Base-by-base conservation (phyloP, 2,888 invertebrate species). In the Mallateleia sp. region DNA sequence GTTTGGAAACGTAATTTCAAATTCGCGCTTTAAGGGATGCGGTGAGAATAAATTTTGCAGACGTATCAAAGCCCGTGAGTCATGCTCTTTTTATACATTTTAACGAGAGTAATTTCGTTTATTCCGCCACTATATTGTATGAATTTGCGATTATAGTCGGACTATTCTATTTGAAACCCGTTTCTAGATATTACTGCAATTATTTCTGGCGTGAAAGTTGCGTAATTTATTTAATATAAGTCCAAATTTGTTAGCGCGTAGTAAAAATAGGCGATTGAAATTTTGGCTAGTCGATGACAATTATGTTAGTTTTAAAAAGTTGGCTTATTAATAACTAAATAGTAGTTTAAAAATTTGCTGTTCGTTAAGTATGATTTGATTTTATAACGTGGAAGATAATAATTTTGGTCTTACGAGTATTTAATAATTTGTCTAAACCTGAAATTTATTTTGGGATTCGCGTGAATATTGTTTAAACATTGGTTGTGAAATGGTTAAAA, bases 51-150 rank as follows among this genome's bases (percentile, higher is more conserved):
- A 72, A 45, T 81, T 74, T 66, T 81, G 56, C 66, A n/a, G 24
- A 56, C 58, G 58, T 74, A 81, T 69, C 64, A 22, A 79, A 64
- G 50, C 50, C 11, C 28, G 45, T 77, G 83, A 83, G 77, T 78
- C 84, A 84, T 42, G 22, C 2, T 62, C 84, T 84, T 71, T 78
- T 78, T 58, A 84, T 84, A 84, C 58, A 78, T 52, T 71, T 77
- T 71, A 71, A 77, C 71, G 77, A 83, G 71, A 45, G 71, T 62
- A 83, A 83, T 71, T 84, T 66, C 66, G 78, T 38, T 75, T 69
- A 56, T 83, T 77, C 38, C 20, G 24, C 15, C 14, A 28, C 18
- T 42, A 52, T 75, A 75, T 54, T 54, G 42, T 52, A 22, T 58
- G 25, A 69, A 54, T 67, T 72, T 34, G 38, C 20, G 50, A 8